A percentile compares a stretch with the other conserved stretches of the same genome.
Evolutionary conservation across 35 echinoderm and acorn worm genomes (phyloP).

Genomic region (Ophioderma brevispina): DNA sequence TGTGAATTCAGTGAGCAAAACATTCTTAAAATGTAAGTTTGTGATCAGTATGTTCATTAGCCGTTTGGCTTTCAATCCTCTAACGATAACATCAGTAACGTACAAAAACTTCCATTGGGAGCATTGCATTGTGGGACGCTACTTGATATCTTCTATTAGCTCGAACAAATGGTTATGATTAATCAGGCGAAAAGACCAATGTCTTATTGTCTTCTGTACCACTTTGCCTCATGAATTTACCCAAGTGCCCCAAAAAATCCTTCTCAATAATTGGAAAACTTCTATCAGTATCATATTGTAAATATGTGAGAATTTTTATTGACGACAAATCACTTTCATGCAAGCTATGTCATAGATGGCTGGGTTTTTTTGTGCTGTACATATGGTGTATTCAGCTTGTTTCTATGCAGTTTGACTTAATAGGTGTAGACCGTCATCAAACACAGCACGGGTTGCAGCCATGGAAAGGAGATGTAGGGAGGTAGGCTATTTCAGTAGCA

Average conservation of each 20-base stretch:
- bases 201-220: too few species aligned
- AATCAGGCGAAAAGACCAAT: too few species aligned
- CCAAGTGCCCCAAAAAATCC: not conserved
- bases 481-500: not conserved
- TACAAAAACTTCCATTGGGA: too few species aligned
- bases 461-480: not conserved
- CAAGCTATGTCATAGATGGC: constrained; percentile 32
- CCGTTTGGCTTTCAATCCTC: too few species aligned
- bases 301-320: not conserved
- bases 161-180: too few species aligned
- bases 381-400: constrained; percentile 18
- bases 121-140: too few species aligned
- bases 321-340: not conserved
- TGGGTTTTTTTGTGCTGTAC: constrained; percentile 19
- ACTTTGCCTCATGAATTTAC: too few species aligned
- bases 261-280: not conserved
- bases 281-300: constrained; percentile 4
- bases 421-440: constrained; percentile 22
- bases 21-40: too few species aligned
- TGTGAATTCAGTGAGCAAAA: too few species aligned
- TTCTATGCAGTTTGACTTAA: not conserved
- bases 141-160: too few species aligned
- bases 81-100: too few species aligned
- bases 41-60: too few species aligned
- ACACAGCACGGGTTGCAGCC: constrained; percentile 29